Base-by-base conservation (phyloP, 2,113 vertebrate genomes). In the Thamnaconus septentrionalis region DNA sequence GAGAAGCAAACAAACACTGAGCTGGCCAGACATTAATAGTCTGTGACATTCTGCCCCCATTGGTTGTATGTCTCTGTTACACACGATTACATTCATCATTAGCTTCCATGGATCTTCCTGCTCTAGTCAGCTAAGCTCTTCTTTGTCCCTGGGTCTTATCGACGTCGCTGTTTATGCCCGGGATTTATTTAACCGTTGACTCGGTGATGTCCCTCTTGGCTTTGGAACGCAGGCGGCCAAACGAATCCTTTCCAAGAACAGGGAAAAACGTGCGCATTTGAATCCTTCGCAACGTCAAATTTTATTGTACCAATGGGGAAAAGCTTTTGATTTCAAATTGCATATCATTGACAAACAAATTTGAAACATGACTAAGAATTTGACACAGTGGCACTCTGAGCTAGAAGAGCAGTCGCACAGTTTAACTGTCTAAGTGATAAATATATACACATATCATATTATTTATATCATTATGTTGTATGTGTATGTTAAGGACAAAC, bases 21-120 rank as follows among this genome's bases (percentile, higher is more conserved):
- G 66, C 50, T 51, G 69, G 31, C 79, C 84, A 83, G 87, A 84
- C 87, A 88, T 94, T 93, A 94, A 96, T 91, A 87, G 93, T 85
- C 81, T 83, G 82, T 90, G 92, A 92, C 91, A 91, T 84, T 56
- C 10, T 73, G 87, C 88, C 79, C 87, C 87, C 87, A 84, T 73
- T 75, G 90, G 90, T 90, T 91, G 87, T 91, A 91, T 81, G 91
- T 93, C 92, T 93, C 91, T 93, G 92, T 92, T 93, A 88, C 89
- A 91, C 89, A 78, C 91, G 82, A 91, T 93, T 89, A 88, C 78
- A 78, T 90, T 92, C 89, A 80, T 87, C 91, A 82, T 90, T 89
- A 92, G 85, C 84, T 71, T 81, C 84, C 83, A 70, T 69, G 48
- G 85, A 92, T 87, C 76, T 78, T 66, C 58, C 71, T 53, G 56